Evolutionary conservation across 2,797 vertebrate genomes (phyloP).

Genomic region (Trematomus bernacchii): DNA sequence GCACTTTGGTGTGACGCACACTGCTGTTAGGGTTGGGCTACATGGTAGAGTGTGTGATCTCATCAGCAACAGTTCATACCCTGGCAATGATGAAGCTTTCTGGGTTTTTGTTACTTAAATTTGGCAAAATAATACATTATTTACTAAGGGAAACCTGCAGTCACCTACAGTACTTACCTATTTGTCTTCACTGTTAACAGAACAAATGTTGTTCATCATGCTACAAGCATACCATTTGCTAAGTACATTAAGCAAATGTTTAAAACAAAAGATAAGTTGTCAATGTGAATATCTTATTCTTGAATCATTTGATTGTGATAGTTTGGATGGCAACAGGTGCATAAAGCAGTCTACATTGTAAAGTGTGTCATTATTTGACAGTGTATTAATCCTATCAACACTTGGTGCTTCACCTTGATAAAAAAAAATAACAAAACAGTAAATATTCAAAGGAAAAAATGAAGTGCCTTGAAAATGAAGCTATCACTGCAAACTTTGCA

Average conservation of each 20-base stretch:
- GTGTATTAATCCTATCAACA: too few species aligned
- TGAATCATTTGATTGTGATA: too few species aligned
- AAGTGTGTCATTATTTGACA: too few species aligned
- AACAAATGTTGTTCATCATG: too few species aligned
- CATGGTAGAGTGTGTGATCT: not conserved
- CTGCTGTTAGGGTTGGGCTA: not conserved
- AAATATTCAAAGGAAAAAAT: slow-evolving; percentile 2
- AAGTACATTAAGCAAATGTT: too few species aligned
- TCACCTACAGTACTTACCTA: not conserved
- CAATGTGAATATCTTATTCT: too few species aligned
- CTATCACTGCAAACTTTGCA: slow-evolving; percentile 17
- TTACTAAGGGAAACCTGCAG: not conserved
- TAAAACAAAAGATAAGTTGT: too few species aligned
- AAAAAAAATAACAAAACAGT: not conserved
- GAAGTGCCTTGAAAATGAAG: slow-evolving; percentile 3
- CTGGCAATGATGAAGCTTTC: not conserved
- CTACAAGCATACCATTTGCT: too few species aligned
- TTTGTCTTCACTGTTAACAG: not conserved
- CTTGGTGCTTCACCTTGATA: too few species aligned
- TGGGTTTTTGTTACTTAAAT: not conserved
- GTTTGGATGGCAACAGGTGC: too few species aligned
- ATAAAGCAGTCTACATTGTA: too few species aligned
- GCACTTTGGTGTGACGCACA: not conserved
- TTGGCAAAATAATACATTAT: not conserved
- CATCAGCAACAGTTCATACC: not conserved